Base-by-base conservation (phyloP, 2,797 vertebrate species). In the Sebastes matsubarae region DNA sequence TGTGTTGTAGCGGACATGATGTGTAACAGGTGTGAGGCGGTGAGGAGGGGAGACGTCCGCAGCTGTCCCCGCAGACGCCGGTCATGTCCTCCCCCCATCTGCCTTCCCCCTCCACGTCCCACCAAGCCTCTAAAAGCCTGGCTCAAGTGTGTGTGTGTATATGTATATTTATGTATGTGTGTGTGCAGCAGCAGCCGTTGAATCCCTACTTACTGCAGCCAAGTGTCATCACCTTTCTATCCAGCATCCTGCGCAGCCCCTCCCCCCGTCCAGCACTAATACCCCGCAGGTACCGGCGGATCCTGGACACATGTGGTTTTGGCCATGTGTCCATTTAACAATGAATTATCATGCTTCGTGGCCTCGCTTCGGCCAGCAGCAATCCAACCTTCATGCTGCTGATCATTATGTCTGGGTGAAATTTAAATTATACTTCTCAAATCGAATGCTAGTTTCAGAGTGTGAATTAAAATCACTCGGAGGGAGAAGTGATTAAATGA, bases 11-110 rank as follows among this genome's bases (percentile, higher is more conserved):
- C 95, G 94, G 95, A 95, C 95, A 95, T 97, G 95, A 96, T 91
- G 93, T 92, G 88, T 95, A 96, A 96, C 96, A 97, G 97, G 97
- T 97, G 96, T 94, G 87, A 70, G 79, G 91, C 88, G 86, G 91
- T 64, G 92, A 93, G 89, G 86, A 87, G 89, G 86, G 90, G 83
- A 78, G 77, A 85, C 36, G 70, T 80, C 72, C 32, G 84, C 96
- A 97, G 96, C 96, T 97, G 97, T 96, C 82, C 94, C 92, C 82
- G 85, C 79, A 91, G 93, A 94, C 92, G 81, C 85, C 72, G 92
- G 94, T 93, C 91, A 87, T 71, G 88, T 93, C 95, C 92, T 89
- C 80, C 30, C 46, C 94, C 96, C 95, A 96, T 96, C 95, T 95
- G 94, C 89, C 93, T 82, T 84, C 24, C 29, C 12, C 50, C 36